These are phyloP conservation scores for Melikaiella ostensackeni DNA, from an alignment of 2,888 invertebrate species.

Conservation along the genomic window DNA sequence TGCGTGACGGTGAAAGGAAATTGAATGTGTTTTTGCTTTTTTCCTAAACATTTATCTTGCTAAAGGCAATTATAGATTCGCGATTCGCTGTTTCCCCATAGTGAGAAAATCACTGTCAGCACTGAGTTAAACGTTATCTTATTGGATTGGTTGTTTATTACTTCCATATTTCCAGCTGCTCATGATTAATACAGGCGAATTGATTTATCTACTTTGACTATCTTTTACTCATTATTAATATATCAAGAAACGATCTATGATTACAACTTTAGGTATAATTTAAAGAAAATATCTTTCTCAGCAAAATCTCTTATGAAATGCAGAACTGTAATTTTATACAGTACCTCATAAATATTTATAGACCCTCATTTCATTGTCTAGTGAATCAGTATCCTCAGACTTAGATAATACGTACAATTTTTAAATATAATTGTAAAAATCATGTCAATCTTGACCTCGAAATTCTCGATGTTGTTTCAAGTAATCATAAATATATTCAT, in stretches of 20 bases:
- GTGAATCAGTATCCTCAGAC: background rate
- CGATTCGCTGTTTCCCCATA: constrained; percentile 34
- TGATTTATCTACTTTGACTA: background rate
- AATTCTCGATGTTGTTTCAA: constrained; percentile 6
- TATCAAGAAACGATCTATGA: background rate
- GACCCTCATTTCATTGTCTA: background rate
- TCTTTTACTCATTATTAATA: background rate
- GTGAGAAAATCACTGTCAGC: constrained; percentile 39
- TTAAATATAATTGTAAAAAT: background rate
- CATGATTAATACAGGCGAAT: background rate
- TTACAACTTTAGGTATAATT: no score
- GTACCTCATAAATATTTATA: background rate
- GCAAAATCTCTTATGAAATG: background rate
- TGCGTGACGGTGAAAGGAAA: constrained; percentile 40
- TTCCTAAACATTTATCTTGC: constrained; percentile 22
- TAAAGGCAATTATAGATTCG: constrained; percentile 28
- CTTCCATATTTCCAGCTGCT: constrained; percentile 21
- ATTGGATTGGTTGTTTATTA: constrained; percentile 36
- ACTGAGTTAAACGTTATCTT: constrained; percentile 28
- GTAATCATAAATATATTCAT: constrained; percentile 29
- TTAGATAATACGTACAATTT: constrained; percentile 1
- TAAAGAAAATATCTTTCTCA: background rate
- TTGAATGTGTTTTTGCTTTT: constrained; percentile 32
- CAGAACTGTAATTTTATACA: background rate
- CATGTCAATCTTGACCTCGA: constrained; percentile 5